Base-by-base conservation (phyloP, 2,797 vertebrate species). In the Pangasius mekongensis region DNA sequence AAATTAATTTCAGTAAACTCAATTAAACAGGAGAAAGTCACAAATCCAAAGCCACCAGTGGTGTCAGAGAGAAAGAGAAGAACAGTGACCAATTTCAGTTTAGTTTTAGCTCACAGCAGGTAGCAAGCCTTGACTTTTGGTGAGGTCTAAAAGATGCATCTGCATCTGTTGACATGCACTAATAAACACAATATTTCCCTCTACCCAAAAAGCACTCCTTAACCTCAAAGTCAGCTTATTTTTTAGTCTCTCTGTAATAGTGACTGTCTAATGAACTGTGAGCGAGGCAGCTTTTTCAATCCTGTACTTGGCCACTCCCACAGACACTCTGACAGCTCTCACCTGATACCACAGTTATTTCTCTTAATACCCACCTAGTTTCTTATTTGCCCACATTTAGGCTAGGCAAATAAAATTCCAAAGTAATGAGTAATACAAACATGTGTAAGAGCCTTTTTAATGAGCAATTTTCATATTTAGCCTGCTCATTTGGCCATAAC, bases 391-490 rank as follows among this genome's bases (percentile, higher is more conserved):
- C 33, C 36, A 39, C 36, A 39, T 71, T 71, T 71, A 36, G 33
- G 67, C 2, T 36, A 16, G 2, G 20, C 69, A 43, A 36, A 7
- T 39, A 39, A 39, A 71, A 73, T 39, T 43, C 33, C 18, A 24
- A 73, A 73, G 22, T 43, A 73, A 73, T 43, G 36, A 73, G 69
- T 8, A 39, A 39, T 18, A 36, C 11, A 43, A 39, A 73, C 69
- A 69, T 18, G 9, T 2, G 18, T 71, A 8, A 73, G 69, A 43
- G 20, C 20, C 36, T 73, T 73, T 69, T 73, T 73, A 73, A 73
- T 73, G 69, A 73, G 69, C 69, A 73, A n/a, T 43, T 73, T 73
- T 73, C 9, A 39, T 73, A 20, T 73, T 73, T 43, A 73, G 36
- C 36, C 67, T 73, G 69, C 20, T 73, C 18, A 73, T 20, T 43